Evolutionary conservation across 2,888 invertebrate genomes (phyloP), one percentile per base, ranked within the genome.

Genomic region (Drosophila gaucha): DNA sequence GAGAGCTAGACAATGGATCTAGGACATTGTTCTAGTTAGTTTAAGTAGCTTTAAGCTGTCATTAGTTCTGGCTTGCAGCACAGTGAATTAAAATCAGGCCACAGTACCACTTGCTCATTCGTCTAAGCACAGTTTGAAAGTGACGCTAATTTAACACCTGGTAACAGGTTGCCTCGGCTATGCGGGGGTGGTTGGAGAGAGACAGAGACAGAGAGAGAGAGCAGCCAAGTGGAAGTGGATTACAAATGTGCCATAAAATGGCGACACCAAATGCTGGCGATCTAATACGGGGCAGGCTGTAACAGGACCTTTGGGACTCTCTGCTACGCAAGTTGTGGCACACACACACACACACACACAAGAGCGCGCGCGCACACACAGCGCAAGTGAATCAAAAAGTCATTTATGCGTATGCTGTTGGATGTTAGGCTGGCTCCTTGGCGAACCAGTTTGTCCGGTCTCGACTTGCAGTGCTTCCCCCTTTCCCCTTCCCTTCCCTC

Each of bases 341-440:
- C 18, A 36, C 18, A 36, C 18, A 6, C 22, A 39, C 20, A 6
- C 41, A 35, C 54, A 41, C 39, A 43, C 55, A 39, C 51, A 26
- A 44, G 28, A 20, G n/a, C 22, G 18, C 62, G 31, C 26, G 22
- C 39, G 20, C 28, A 24, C 54, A 18, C 35, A 33, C 6, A 6
- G 8, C 16, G 44, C 67, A 77, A 82, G 86, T 86, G 80, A 86
- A 86, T 82, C 86, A 82, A 86, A 83, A 86, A 83, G 86, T 78
- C 80, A 83, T 83, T 83, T 84, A 67, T 70, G 64, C 65, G 66
- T 69, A 55, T 46, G 47, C 35, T 36, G 38, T 33, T 46, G 46
- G 59, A 31, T 63, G 71, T 66, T 70, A 60, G 71, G 41, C 41
- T 49, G 43, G 28, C 33, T 52, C 9, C 47, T 63, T 54, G 70